Evolutionary conservation across 2,888 invertebrate species (phyloP).

Genomic region (Cryptocephalus moraei): DNA sequence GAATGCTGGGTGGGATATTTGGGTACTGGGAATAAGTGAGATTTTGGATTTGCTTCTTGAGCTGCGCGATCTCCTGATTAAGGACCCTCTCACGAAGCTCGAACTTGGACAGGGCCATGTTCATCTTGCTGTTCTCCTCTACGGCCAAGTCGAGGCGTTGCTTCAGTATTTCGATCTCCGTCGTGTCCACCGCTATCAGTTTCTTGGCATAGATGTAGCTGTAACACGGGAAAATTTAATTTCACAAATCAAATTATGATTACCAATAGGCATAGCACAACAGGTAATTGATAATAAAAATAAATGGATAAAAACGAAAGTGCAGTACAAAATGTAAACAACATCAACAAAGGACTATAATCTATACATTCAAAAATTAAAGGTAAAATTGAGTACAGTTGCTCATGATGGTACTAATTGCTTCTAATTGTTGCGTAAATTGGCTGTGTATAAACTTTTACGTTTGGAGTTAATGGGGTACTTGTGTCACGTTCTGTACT

Average conservation of each 20-base stretch:
- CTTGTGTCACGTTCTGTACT: too few species aligned
- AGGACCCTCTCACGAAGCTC: conserved; percentile 34
- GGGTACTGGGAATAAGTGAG: conserved; percentile 5
- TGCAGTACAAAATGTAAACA: too few species aligned
- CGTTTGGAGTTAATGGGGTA: too few species aligned
- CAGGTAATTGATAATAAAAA: too few species aligned
- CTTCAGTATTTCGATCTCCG: conserved; percentile 59
- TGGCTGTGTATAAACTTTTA: too few species aligned
- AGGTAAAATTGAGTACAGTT: too few species aligned
- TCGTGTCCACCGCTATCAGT: conserved; percentile 66
- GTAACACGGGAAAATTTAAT: too few species aligned
- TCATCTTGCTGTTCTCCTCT: conserved; percentile 46
- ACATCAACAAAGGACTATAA: too few species aligned
- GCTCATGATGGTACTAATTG: too few species aligned
- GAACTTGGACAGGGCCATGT: conserved; percentile 51
- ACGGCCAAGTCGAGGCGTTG: conserved; percentile 49
- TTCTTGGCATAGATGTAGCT: conserved; percentile 71
- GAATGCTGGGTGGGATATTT: neutral
- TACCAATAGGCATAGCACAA: neutral
- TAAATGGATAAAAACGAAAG: too few species aligned
- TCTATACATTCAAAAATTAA: too few species aligned
- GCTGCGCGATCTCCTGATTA: conserved; percentile 31
- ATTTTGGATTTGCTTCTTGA: conserved; percentile 18
- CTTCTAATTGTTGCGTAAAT: too few species aligned
- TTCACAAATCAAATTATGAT: neutral